These are phyloP conservation scores for Colletes latitarsis DNA, from an alignment of 1,140 invertebrate species.

Conservation along the genomic window DNA sequence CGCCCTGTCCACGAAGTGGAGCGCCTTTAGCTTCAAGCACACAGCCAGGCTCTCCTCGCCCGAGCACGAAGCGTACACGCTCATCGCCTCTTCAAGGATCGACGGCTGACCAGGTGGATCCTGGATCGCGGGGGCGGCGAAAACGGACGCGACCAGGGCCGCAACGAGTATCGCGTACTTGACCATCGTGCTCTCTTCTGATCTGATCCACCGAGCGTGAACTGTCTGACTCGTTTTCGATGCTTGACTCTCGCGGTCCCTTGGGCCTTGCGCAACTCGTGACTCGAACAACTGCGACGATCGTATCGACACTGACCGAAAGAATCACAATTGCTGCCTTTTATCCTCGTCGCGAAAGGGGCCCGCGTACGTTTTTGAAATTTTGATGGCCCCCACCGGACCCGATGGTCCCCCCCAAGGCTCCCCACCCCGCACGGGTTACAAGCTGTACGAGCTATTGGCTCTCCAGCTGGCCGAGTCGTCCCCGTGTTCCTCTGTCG, in stretches of 20 bases:
- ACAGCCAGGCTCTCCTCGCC: slow-evolving; percentile 86
- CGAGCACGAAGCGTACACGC: slow-evolving; percentile 83
- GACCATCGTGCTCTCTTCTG: slow-evolving; percentile 74
- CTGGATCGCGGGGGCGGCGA: slow-evolving; percentile 81
- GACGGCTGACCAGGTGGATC: slow-evolving; percentile 62
- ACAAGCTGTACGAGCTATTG: slow-evolving; percentile 70
- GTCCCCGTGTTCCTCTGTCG: slow-evolving; percentile 47
- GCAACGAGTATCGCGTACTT: slow-evolving; percentile 81
- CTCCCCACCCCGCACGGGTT: slow-evolving; percentile 25
- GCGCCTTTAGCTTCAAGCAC: slow-evolving; percentile 85
- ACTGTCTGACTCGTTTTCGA: not conserved
- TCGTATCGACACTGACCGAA: slow-evolving; percentile 81
- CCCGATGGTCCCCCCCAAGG: slow-evolving; percentile 68
- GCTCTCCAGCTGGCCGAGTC: slow-evolving; percentile 65
- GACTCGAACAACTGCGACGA: slow-evolving; percentile 74
- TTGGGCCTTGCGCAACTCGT: slow-evolving; percentile 21
- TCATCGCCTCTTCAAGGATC: slow-evolving; percentile 79
- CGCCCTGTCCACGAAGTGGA: slow-evolving; percentile 76
- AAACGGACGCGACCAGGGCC: slow-evolving; percentile 77
- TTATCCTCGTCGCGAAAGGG: slow-evolving; percentile 81
- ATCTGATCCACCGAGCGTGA: no score
- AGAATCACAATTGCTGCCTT: slow-evolving; percentile 81
- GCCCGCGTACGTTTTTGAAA: slow-evolving; percentile 82
- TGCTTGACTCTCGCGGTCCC: slow-evolving; percentile 12
- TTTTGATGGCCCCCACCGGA: slow-evolving; percentile 87